A percentile compares a stretch with the other conserved stretches of the same genome.
Evolutionary conservation across 2,888 invertebrate genomes (phyloP).

Genomic region (Embidobia sp.): DNA sequence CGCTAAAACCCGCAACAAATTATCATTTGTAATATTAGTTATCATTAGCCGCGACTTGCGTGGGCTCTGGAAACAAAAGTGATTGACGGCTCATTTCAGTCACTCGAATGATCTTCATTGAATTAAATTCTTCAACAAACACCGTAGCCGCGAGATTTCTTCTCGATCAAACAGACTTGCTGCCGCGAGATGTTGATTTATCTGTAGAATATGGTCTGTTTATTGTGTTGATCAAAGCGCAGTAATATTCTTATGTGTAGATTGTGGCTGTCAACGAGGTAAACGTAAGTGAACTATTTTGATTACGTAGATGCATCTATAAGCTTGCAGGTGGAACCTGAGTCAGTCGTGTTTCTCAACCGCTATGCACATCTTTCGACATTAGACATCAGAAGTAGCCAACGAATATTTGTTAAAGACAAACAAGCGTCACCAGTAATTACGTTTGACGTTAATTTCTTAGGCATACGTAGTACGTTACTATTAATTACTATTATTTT

Average conservation of each 20-base stretch:
- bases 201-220: slow-evolving; percentile 37
- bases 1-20: too few species aligned
- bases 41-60: too few species aligned
- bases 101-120: slow-evolving; percentile 27
- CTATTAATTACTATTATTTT: slow-evolving; percentile 12
- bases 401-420: slow-evolving; percentile 72
- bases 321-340: slow-evolving; percentile 15
- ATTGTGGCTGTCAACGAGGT: slow-evolving; percentile 15
- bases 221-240: slow-evolving; percentile 43
- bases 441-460: slow-evolving; percentile 79
- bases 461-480: slow-evolving; percentile 72
- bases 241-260: slow-evolving; percentile 43
- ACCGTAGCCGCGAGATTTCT: slow-evolving; percentile 28
- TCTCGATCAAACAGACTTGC: slow-evolving; percentile 8
- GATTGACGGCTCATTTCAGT: too few species aligned
- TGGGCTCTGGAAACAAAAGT: too few species aligned
- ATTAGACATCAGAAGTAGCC: slow-evolving; percentile 3
- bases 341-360: slow-evolving; percentile 2
- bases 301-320: slow-evolving; percentile 36
- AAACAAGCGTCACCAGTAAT: slow-evolving; percentile 78
- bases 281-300: slow-evolving; percentile 45
- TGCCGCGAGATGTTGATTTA: slow-evolving; percentile 39
- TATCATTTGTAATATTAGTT: too few species aligned
- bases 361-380: slow-evolving; percentile 1
- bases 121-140: slow-evolving; percentile 38